Evolutionary conservation across 1,140 invertebrate species (phyloP), one percentile per base, ranked within the genome.

Genomic region (Ceratoteleas bidentatus): DNA sequence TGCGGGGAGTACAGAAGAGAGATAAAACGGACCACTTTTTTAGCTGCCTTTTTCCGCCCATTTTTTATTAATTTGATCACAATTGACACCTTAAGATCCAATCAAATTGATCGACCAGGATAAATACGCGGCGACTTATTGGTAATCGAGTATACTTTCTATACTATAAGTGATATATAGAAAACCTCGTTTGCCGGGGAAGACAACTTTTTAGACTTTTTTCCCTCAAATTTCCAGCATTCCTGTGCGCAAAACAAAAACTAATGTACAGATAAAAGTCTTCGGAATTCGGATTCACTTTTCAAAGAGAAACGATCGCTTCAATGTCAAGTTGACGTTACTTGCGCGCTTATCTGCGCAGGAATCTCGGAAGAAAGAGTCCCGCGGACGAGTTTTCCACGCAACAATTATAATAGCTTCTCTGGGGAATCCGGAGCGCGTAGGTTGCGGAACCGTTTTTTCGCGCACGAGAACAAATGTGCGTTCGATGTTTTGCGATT

Each of bases 311-410:
- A 72, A 70, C 61, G 62, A 65, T 50, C 14, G 36, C 34, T 62
- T 60, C 65, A 83, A 76, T 83, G 81, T 79, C 81, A 83, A 83
- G 81, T 79, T 52, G 64, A 65, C 40, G 50, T 40, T 49, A 61
- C 47, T 58, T 38, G 65, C 50, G 15, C 62, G 38, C 33, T 79
- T 66, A 74, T 65, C 60, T 56, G 62, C 58, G 66, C 66, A 76
- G 64, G 72, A 79, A 83, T 80, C 61, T 80, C 45, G 32, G 61
- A 72, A 61, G 70, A 78, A 83, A 73, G 24, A 79, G 40, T 13
- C 34, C 69, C 62, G 38, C 75, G 50, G 40, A 72, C 75, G 43
- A 83, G 75, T 83, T 79, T 83, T 79, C 75, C 52, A 56, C 34
- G 8, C 50, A 60, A 78, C 69, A 65, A 79, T 83, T 69, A 38